phyloP scores from a whole-genome alignment of 1,140 invertebrate species.

The Myzus persicae region DNA sequence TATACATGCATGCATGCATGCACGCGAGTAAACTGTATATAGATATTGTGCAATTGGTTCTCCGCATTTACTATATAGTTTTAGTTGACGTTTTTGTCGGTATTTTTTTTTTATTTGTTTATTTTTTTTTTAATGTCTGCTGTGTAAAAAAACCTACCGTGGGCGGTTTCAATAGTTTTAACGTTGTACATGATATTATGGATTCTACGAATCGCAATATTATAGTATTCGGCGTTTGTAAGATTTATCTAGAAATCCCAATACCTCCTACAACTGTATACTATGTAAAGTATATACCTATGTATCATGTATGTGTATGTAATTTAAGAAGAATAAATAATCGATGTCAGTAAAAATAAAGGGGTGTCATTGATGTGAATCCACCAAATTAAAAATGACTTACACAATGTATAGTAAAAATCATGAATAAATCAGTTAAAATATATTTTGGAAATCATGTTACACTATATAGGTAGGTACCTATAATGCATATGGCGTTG shows the following conservation, averaged over 20 bases:
- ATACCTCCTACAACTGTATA: not conserved
- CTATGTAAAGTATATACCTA: too few relatives aligned
- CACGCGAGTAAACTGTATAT: not conserved
- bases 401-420: not conserved
- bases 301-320: not conserved
- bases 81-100: not conserved
- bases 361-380: not conserved
- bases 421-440: not conserved
- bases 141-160: not conserved
- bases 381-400: not conserved
- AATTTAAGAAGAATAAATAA: not conserved
- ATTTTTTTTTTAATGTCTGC: not conserved
- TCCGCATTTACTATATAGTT: not conserved
- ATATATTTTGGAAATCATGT: not conserved
- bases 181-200: not conserved
- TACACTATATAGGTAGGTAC: not conserved
- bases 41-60: not conserved
- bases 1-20: not conserved
- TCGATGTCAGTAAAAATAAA: not conserved
- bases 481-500: not conserved
- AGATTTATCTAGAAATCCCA: not conserved
- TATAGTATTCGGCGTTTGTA: not conserved
- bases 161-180: not conserved
- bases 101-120: not conserved
- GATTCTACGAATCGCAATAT: not conserved